phyloP scores from a whole-genome alignment of 2,888 invertebrate genomes.

The Drosophila cognata region DNA sequence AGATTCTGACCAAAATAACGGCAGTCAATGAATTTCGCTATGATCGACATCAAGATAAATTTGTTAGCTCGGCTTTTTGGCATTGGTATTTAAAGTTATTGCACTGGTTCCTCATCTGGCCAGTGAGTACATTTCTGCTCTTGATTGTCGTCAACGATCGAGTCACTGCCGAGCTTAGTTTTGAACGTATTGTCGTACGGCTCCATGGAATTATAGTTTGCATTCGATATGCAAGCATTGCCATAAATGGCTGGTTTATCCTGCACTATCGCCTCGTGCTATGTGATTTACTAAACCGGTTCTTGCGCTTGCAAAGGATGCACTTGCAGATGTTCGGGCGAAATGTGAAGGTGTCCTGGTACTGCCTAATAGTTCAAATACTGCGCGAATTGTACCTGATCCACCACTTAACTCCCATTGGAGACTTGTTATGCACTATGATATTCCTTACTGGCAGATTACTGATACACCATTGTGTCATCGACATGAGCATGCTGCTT shows the following conservation, averaged over 20 bases:
- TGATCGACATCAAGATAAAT: neutral
- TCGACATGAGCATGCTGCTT: conserved; percentile 13
- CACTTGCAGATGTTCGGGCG: conserved; percentile 7
- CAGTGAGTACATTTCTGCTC: neutral
- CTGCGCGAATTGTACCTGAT: neutral
- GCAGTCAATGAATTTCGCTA: conserved; percentile 10
- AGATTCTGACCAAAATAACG: neutral
- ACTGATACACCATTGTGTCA: neutral
- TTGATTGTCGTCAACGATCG: neutral
- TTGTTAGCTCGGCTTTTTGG: conserved; percentile 2
- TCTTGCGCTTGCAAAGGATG: neutral
- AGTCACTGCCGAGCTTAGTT: neutral
- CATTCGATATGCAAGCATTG: neutral
- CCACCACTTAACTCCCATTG: neutral
- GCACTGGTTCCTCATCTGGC: conserved; percentile 1
- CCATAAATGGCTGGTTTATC: neutral
- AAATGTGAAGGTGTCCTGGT: conserved; percentile 4
- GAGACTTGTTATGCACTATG: accelerated
- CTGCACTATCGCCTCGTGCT: neutral
- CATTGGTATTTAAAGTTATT: neutral
- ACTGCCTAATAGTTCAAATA: neutral
- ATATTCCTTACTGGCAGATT: neutral
- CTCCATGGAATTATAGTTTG: accelerated
- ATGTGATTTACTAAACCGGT: neutral
- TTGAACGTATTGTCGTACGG: neutral